These are phyloP conservation scores for Elephantulus edwardii DNA, from an alignment of 2,113 vertebrate genomes.

Conservation along the genomic window DNA sequence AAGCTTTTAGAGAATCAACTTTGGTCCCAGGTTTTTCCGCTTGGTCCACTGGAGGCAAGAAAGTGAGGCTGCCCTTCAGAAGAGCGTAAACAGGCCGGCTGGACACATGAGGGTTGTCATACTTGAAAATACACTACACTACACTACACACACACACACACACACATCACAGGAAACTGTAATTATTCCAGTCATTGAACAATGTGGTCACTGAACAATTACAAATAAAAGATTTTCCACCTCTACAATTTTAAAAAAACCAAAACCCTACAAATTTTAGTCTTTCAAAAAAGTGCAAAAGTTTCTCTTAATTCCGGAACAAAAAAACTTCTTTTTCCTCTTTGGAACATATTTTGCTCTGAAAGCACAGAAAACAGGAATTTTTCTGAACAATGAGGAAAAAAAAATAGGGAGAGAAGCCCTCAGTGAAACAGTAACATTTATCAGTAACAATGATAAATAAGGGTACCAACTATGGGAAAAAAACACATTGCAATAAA, in stretches of 20 bases:
- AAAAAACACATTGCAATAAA: neutral
- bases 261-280: neutral
- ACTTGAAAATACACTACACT: neutral
- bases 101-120: neutral
- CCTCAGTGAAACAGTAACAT: conserved; percentile 1
- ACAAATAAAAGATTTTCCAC: neutral
- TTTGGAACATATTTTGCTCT: conserved; percentile 5
- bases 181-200: neutral
- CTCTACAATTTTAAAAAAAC: neutral
- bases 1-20: conserved; percentile 9
- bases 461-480: neutral
- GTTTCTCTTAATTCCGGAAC: too few species aligned
- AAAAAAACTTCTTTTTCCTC: too few species aligned
- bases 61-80: neutral
- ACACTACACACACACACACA: too few species aligned
- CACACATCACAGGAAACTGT: neutral
- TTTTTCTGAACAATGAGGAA: conserved; percentile 42
- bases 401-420: neutral
- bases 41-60: neutral
- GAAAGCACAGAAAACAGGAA: conserved; percentile 11
- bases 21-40: neutral
- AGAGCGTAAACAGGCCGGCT: neutral
- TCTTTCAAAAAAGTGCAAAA: too few species aligned
- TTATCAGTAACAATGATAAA: neutral
- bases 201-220: neutral